Evolutionary conservation across 2,888 invertebrate species (phyloP).

Genomic region (Serripes groenlandicus): DNA sequence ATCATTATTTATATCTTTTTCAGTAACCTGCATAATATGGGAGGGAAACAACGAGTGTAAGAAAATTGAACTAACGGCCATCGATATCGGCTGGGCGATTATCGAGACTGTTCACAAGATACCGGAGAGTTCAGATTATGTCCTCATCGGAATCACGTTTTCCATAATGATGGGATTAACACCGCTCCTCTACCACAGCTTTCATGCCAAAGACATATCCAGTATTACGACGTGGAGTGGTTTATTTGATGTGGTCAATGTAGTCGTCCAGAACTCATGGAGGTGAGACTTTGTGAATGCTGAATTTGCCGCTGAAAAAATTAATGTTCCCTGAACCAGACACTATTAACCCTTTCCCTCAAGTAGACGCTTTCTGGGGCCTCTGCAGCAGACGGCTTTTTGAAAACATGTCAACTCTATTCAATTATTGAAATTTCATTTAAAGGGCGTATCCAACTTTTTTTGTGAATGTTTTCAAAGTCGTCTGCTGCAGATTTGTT

Average conservation of each 20-base stretch:
- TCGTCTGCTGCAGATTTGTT: too few relatives aligned
- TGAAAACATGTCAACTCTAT: too few relatives aligned
- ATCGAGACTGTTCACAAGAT: conserved; percentile 95
- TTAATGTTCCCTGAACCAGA: too few relatives aligned
- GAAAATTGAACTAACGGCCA: conserved; percentile 96
- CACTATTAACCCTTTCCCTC: too few relatives aligned
- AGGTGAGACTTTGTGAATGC: too few relatives aligned
- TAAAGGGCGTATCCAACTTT: too few relatives aligned
- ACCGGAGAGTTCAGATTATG: conserved; percentile 93
- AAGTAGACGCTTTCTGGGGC: too few relatives aligned
- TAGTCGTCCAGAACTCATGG: conserved; percentile 70
- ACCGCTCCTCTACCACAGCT: conserved; percentile 82
- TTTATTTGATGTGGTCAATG: conserved; percentile 44
- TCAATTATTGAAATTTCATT: too few relatives aligned
- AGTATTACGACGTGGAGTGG: conserved; percentile 61
- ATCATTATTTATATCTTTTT: conserved; percentile 28
- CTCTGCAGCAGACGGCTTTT: too few relatives aligned
- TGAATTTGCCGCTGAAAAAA: too few relatives aligned
- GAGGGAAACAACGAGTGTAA: conserved; percentile 94
- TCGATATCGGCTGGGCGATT: conserved; percentile 97
- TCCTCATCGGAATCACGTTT: conserved; percentile 88
- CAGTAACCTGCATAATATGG: conserved; percentile 98
- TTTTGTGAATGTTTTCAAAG: too few relatives aligned
- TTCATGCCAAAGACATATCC: conserved; percentile 76
- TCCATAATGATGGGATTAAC: conserved; percentile 80